Percentiles rank a stretch among this genome's conserved stretches.
Evolutionary conservation across 2,113 vertebrate species (phyloP).

Genomic region (Xenopus laevis): DNA sequence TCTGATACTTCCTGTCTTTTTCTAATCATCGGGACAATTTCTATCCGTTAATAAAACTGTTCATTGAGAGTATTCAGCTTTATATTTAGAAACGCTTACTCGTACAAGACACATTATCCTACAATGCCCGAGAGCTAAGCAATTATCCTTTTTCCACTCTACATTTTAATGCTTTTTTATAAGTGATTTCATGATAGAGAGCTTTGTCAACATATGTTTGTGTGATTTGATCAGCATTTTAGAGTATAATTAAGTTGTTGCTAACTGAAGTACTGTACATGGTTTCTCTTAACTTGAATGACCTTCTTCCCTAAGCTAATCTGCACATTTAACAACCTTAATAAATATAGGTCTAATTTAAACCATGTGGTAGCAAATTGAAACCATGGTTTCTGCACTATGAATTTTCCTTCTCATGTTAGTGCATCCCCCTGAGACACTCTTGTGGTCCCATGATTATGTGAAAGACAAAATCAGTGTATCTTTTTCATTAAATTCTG

Average conservation of each 20-base stretch:
- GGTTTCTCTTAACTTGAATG: conserved; percentile 69
- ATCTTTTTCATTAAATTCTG: conserved; percentile 69
- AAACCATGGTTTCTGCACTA: conserved; percentile 85
- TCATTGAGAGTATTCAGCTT: conserved; percentile 15
- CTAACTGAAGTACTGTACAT: conserved; percentile 62
- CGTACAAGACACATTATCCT: conserved; percentile 43
- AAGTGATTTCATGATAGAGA: conserved; percentile 51
- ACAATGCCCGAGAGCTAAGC: conserved; percentile 42
- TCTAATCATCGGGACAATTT: no score
- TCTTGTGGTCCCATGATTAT: conserved; percentile 78
- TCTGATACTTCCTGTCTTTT: no score
- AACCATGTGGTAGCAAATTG: conserved; percentile 87
- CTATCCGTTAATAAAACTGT: not conserved
- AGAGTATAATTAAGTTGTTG: conserved; percentile 65
- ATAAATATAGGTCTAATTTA: conserved; percentile 91
- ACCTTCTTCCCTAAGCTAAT: conserved; percentile 66
- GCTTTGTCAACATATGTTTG: conserved; percentile 49
- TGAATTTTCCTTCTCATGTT: conserved; percentile 83
- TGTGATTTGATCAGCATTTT: conserved; percentile 51
- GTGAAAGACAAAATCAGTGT: conserved; percentile 64
- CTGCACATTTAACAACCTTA: conserved; percentile 74
- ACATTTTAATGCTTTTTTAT: conserved; percentile 48
- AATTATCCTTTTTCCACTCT: conserved; percentile 51
- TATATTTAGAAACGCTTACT: conserved; percentile 30
- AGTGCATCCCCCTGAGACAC: conserved; percentile 82